These are phyloP conservation scores for Eptatretus atami DNA, from an alignment of 2,797 vertebrate genomes.

Conservation along the genomic window DNA sequence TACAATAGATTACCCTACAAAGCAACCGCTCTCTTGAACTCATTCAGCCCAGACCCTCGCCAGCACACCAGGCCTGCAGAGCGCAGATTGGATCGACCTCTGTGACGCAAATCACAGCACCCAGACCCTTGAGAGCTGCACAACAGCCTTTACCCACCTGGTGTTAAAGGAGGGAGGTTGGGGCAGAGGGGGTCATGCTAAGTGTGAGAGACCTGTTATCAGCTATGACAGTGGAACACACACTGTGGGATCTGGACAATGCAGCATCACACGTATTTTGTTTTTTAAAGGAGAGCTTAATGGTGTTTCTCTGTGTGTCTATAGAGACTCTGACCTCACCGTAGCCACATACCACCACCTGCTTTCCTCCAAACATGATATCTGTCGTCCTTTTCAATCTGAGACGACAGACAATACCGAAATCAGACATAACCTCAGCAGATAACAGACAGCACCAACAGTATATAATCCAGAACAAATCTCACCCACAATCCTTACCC, in stretches of 20 bases:
- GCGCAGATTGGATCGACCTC: conserved; percentile 92
- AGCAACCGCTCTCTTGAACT: too few species aligned
- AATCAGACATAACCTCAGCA: neutral
- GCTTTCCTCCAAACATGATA: conserved; percentile 86
- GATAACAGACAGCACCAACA: too few species aligned
- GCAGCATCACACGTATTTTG: too few species aligned
- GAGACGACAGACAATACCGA: neutral
- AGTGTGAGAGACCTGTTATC: too few species aligned
- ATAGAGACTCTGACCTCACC: conserved; percentile 35
- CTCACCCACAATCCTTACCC: conserved; percentile 20
- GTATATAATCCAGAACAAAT: too few species aligned
- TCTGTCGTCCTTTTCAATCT: conserved; percentile 80
- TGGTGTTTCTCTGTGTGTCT: too few species aligned
- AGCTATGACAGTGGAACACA: too few species aligned
- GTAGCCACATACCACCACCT: conserved; percentile 78
- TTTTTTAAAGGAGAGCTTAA: too few species aligned
- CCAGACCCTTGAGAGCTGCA: conserved; percentile 79
- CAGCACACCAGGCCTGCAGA: conserved; percentile 58
- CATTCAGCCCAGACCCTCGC: too few species aligned
- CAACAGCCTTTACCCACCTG: conserved; percentile 88
- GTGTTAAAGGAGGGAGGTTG: conserved; percentile 1
- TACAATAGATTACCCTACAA: too few species aligned
- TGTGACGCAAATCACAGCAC: conserved; percentile 75
- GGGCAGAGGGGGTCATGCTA: too few species aligned
- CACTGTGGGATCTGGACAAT: too few species aligned